Base-by-base conservation (phyloP, 2,113 vertebrate species). In the Amblyornis subalaris region DNA sequence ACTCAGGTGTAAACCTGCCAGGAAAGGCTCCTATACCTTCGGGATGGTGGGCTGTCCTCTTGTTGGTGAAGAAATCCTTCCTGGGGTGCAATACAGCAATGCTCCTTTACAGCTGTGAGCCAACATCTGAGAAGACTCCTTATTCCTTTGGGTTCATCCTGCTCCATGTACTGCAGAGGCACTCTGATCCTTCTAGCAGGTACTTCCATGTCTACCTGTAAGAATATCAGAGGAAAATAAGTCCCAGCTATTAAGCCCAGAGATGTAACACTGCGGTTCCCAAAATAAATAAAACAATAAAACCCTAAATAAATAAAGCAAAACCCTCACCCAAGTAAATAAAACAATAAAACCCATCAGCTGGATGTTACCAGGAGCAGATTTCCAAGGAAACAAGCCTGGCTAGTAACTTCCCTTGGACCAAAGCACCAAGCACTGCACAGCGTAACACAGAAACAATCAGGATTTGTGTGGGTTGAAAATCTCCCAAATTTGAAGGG, bases 21-120 rank as follows among this genome's bases (percentile, higher is more conserved):
- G 62, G 33, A 67, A 44, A 86, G 54, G 62, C 33, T 44, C 45
- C 62, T 72, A 51, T 23, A 33, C 38, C 62, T 76, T 33, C 36
- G 45, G 14, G 38, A 28, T 60, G 33, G 33, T 20, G 36, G 11
- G 36, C 26, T 67, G 17, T 60, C 36, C 53, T 76, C 14, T 26
- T 42, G 55, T 9, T 79, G 70, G 50, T 86, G 26, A 91, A 62
- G 38, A 93, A 93, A 84, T 87, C 85, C 7, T 94, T 85, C 54
- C 40, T 42, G 44, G 57, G 23, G 26, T 90, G 24, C 72, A 79
- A 21, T 29, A 91, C 15, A 76, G 54, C 47, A 82, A 67, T 35
- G 23, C 21, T 28, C 28, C 66, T 48, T 72, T 80, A 88, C 45
- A 78, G n/a, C 35, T 90, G 48, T 53, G 24, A 95, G 38, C 38